Evolutionary conservation across 2,113 vertebrate species (phyloP).

Genomic region (Oxygymnocypris stewartii): DNA sequence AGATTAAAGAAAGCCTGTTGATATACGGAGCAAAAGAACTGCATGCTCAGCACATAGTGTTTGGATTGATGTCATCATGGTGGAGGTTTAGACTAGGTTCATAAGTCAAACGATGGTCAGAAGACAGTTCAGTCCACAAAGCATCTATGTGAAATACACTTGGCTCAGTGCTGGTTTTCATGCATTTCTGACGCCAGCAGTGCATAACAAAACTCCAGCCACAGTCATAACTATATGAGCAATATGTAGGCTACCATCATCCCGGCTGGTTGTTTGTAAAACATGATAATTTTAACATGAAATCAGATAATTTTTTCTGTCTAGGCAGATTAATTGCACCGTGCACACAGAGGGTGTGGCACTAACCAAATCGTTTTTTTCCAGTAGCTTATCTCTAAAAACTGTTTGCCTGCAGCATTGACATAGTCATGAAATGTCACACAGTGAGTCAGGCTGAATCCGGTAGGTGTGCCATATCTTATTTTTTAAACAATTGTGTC

Average conservation of each 20-base stretch:
- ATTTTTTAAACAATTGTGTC: not conserved
- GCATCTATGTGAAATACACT: not conserved
- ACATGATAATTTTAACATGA: slow-evolving; percentile 26
- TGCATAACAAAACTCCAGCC: not conserved
- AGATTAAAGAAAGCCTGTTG: not conserved
- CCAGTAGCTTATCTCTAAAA: slow-evolving; percentile 37
- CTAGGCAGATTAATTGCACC: not conserved
- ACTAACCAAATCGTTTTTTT: not conserved
- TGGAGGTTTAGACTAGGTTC: not conserved
- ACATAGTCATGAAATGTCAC: slow-evolving; percentile 9
- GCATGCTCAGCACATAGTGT: not conserved
- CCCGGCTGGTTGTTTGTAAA: not conserved
- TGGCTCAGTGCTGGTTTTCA: not conserved
- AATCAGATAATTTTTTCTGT: not conserved
- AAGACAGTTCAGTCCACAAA: not conserved
- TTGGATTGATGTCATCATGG: not conserved
- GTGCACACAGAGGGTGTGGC: not conserved
- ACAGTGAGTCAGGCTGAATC: not conserved
- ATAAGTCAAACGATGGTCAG: not conserved
- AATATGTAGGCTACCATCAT: not conserved
- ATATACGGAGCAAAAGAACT: not conserved
- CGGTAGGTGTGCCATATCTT: not conserved
- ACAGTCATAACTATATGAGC: slow-evolving; percentile 5
- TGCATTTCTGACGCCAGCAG: not conserved
- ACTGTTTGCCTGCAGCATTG: not conserved